phyloP scores from a whole-genome alignment of 2,888 invertebrate genomes.

The Agrotis segetum region DNA sequence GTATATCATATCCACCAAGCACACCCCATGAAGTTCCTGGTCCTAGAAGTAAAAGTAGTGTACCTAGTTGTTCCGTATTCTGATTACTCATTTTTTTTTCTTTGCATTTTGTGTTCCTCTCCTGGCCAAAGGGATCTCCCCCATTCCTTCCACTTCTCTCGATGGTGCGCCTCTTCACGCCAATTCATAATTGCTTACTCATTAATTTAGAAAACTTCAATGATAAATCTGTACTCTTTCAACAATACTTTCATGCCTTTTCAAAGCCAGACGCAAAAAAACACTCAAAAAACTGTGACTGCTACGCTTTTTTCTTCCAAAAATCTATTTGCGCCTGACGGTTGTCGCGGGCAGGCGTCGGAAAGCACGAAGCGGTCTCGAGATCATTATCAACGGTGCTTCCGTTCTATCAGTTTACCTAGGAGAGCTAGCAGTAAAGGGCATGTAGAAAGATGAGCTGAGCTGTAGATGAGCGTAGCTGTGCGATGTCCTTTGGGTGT shows the following conservation, averaged over 20 bases:
- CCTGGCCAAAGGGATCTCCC: too few species aligned
- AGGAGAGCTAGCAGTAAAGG: slow-evolving; percentile 11
- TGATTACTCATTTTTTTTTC: background rate
- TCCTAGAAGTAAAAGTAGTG: background rate
- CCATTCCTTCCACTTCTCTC: too few species aligned
- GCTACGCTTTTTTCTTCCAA: slow-evolving; percentile 28
- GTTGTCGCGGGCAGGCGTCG: slow-evolving; percentile 62
- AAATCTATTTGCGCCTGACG: slow-evolving; percentile 55
- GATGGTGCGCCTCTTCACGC: too few species aligned
- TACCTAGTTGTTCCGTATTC: background rate
- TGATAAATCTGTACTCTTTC: background rate
- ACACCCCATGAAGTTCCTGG: background rate
- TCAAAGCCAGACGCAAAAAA: slow-evolving; percentile 13
- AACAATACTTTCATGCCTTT: background rate
- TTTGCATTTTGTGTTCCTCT: too few species aligned
- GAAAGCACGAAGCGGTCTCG: slow-evolving; percentile 63
- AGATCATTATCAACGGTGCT: slow-evolving; percentile 75
- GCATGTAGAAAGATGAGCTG: slow-evolving; percentile 30
- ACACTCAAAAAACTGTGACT: slow-evolving; percentile 6
- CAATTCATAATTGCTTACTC: background rate
- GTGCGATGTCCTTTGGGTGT: background rate
- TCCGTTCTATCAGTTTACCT: slow-evolving; percentile 66
- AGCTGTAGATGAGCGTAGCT: slow-evolving; percentile 10
- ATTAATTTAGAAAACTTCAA: background rate
- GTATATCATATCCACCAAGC: background rate